These are phyloP conservation scores for Podarcis muralis DNA, from an alignment of 2,113 vertebrate species.

Conservation along the genomic window DNA sequence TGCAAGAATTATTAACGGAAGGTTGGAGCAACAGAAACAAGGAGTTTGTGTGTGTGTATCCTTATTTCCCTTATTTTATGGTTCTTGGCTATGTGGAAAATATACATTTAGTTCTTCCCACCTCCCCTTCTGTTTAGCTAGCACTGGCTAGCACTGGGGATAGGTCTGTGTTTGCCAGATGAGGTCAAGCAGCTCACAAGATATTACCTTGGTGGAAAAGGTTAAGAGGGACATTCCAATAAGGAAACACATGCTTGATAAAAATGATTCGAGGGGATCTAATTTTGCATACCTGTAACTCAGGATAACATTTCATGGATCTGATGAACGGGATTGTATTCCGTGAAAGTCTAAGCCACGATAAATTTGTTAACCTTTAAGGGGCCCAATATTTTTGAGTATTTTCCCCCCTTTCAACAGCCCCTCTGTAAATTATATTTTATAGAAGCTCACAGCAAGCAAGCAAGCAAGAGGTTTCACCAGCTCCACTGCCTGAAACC, in stretches of 20 bases:
- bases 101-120: not conserved
- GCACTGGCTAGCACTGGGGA: slow-evolving; percentile 13
- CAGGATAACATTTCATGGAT: not conserved
- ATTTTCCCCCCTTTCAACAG: no score
- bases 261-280: not conserved
- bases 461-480: not conserved
- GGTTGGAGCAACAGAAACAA: not conserved
- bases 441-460: fast-evolving
- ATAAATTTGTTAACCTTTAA: no score
- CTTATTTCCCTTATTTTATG: not conserved
- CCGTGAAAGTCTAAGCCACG: no score
- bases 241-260: not conserved
- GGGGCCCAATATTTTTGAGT: no score
- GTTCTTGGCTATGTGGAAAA: not conserved
- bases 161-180: slow-evolving; percentile 11
- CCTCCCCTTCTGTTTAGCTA: slow-evolving; percentile 5
- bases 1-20: slow-evolving; percentile 1
- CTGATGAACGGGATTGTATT: not conserved
- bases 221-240: slow-evolving; percentile 17
- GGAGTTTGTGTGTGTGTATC: no score
- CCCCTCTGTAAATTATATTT: no score
- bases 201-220: slow-evolving; percentile 26
- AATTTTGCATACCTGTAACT: not conserved
- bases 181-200: slow-evolving; percentile 9
- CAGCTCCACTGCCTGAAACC: not conserved